These are phyloP conservation scores for Epizoanthus ramosus DNA, from an alignment of 92 coral and sea anemone genomes.

Conservation along the genomic window DNA sequence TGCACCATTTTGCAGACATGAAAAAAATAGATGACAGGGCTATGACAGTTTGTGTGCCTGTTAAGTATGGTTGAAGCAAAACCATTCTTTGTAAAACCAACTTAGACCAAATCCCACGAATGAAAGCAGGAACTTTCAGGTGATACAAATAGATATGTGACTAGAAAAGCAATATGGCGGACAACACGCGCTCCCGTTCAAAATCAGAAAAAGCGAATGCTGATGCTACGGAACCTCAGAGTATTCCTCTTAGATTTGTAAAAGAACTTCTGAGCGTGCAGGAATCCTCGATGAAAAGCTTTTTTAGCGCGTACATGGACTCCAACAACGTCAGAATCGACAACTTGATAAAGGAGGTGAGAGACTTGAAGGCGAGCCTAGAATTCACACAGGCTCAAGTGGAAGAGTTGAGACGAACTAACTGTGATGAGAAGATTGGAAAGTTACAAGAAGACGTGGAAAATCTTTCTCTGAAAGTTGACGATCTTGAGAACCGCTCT, in stretches of 20 bases:
- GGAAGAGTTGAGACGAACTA: conserved; percentile 11
- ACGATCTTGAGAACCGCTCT: conserved; percentile 35
- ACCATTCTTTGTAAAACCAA: no score
- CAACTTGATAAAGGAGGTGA: conserved; percentile 10
- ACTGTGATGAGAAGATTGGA: conserved; percentile 17
- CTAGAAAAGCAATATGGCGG: no score
- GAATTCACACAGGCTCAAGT: conserved; percentile 36
- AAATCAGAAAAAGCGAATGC: no score
- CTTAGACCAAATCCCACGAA: no score
- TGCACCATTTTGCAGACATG: no score
- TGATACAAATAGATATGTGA: no score
- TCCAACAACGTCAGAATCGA: conserved; percentile 5
- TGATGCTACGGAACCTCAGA: neutral
- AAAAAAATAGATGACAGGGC: no score
- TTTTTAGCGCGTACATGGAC: neutral
- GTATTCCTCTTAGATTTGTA: neutral
- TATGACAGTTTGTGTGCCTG: no score
- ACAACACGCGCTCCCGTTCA: no score
- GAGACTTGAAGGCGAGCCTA: conserved; percentile 24
- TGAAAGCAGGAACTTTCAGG: no score
- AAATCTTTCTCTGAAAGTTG: conserved; percentile 14
- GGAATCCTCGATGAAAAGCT: conserved; percentile 15
- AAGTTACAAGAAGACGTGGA: conserved; percentile 17
- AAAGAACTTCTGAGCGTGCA: conserved; percentile 18
- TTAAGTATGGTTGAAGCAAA: no score